Evolutionary conservation across 1,140 invertebrate genomes (phyloP).

Genomic region (Marisa cornuarietis): DNA sequence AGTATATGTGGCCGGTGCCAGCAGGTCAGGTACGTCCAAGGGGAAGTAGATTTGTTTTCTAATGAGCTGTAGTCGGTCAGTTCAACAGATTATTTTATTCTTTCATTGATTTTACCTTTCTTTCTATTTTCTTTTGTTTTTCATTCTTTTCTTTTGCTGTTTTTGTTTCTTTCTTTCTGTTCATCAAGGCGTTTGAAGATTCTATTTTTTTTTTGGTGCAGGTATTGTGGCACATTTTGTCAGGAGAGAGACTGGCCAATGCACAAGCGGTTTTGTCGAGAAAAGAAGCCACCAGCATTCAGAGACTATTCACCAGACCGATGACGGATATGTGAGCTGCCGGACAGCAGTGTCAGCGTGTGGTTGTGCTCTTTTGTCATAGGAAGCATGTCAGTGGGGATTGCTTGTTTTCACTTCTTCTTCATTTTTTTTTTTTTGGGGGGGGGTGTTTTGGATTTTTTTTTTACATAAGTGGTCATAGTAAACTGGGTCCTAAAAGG

Average conservation of each 20-base stretch:
- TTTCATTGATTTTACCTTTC: neutral
- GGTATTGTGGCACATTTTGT: constrained; percentile 69
- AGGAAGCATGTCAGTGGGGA: too few relatives aligned
- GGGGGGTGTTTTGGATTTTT: too few relatives aligned
- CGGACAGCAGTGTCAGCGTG: too few relatives aligned
- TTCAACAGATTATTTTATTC: too few relatives aligned
- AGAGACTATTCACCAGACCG: constrained; percentile 15
- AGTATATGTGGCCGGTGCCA: constrained; percentile 72
- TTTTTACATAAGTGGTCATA: too few relatives aligned
- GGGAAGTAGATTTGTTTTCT: neutral
- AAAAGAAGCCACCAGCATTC: constrained; percentile 44
- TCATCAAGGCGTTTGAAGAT: neutral
- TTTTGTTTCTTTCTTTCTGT: neutral
- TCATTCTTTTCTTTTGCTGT: neutral
- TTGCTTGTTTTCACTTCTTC: too few relatives aligned
- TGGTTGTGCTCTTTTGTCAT: too few relatives aligned
- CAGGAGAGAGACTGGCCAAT: constrained; percentile 70
- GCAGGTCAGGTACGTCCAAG: constrained; percentile 55
- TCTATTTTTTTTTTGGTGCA: constrained; percentile 20
- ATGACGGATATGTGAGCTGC: neutral
- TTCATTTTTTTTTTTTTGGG: too few relatives aligned
- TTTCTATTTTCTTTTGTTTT: neutral
- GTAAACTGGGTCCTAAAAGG: too few relatives aligned
- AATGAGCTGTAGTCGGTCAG: neutral
- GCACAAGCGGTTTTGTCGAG: constrained; percentile 68